These are phyloP conservation scores for Pimpla rufipes DNA, from an alignment of 2,888 invertebrate species.

Conservation along the genomic window DNA sequence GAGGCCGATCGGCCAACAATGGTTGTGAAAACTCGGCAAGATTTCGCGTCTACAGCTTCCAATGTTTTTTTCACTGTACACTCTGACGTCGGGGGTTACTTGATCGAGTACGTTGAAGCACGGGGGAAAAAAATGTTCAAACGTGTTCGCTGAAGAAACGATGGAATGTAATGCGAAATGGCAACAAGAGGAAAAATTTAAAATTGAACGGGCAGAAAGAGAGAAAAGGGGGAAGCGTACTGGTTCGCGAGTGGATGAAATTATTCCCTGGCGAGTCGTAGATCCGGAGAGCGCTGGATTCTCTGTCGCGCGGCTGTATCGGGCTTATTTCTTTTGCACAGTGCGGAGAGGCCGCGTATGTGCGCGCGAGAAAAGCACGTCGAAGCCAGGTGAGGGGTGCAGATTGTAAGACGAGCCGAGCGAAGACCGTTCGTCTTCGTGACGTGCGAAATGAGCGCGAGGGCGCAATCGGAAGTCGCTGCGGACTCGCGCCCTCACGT, in stretches of 20 bases:
- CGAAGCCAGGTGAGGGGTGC: slow-evolving; percentile 61
- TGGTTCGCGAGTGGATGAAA: slow-evolving; percentile 78
- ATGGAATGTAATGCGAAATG: slow-evolving; percentile 38
- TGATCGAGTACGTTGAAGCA: background rate
- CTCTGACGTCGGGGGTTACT: background rate
- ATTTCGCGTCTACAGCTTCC: slow-evolving; percentile 44
- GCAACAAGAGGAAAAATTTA: slow-evolving; percentile 49
- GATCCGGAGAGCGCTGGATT: slow-evolving; percentile 67
- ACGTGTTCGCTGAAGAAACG: slow-evolving; percentile 10
- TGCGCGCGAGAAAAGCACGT: slow-evolving; percentile 53
- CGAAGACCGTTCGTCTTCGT: slow-evolving; percentile 81
- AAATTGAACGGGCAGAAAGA: slow-evolving; percentile 49
- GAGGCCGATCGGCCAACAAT: slow-evolving; percentile 66
- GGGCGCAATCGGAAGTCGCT: slow-evolving; percentile 80
- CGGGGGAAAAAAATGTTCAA: slow-evolving; percentile 7
- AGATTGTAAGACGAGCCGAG: slow-evolving; percentile 67
- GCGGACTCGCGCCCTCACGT: slow-evolving; percentile 58
- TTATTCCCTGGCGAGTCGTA: slow-evolving; percentile 83
- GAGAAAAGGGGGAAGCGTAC: slow-evolving; percentile 59
- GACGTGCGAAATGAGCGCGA: slow-evolving; percentile 82
- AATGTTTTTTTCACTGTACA: slow-evolving; percentile 8
- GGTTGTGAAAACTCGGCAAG: slow-evolving; percentile 66
- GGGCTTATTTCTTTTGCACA: slow-evolving; percentile 76
- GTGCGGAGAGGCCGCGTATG: slow-evolving; percentile 46
- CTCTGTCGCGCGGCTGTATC: slow-evolving; percentile 66